Percentiles rank a stretch among this genome's conserved stretches.
phyloP scores from a whole-genome alignment of 2,888 invertebrate genomes.

The Gastracanthus pulcherrimus region DNA sequence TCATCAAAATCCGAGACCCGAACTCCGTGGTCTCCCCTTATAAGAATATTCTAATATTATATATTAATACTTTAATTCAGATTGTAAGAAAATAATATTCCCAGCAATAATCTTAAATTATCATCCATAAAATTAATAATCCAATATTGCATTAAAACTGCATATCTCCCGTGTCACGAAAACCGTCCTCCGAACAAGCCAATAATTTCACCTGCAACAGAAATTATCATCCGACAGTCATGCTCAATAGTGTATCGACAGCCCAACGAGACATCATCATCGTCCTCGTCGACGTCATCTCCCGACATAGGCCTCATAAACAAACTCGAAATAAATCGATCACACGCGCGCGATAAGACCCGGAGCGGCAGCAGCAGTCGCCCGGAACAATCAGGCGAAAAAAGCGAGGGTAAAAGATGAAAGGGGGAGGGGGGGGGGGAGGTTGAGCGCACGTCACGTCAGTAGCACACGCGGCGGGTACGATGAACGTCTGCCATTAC shows the following conservation, averaged over 20 bases:
- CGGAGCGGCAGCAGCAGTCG: not conserved
- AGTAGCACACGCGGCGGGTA: conserved; percentile 42
- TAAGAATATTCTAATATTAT: too few species aligned
- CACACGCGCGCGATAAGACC: not conserved
- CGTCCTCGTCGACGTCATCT: not conserved
- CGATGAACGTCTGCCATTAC: conserved; percentile 58
- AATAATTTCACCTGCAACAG: not conserved
- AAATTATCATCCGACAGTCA: conserved; percentile 6
- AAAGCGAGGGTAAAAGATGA: conserved; percentile 21
- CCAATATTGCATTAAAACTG: too few species aligned
- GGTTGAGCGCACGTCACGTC: conserved; percentile 22
- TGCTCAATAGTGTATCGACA: conserved; percentile 14
- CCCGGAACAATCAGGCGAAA: not conserved
- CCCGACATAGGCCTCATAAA: too few species aligned
- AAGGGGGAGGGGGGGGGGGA: not conserved
- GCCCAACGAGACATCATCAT: too few species aligned
- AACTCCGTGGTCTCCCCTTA: too few species aligned
- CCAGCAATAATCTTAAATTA: too few species aligned
- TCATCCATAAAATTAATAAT: too few species aligned
- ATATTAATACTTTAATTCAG: too few species aligned
- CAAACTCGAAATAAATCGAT: conserved; percentile 43
- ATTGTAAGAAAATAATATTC: too few species aligned
- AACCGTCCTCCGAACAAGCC: not conserved
- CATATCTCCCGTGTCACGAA: not conserved
- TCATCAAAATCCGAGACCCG: too few species aligned